These are phyloP conservation scores for Elymnias hypermnestra DNA, from an alignment of 1,140 invertebrate genomes.

Conservation along the genomic window DNA sequence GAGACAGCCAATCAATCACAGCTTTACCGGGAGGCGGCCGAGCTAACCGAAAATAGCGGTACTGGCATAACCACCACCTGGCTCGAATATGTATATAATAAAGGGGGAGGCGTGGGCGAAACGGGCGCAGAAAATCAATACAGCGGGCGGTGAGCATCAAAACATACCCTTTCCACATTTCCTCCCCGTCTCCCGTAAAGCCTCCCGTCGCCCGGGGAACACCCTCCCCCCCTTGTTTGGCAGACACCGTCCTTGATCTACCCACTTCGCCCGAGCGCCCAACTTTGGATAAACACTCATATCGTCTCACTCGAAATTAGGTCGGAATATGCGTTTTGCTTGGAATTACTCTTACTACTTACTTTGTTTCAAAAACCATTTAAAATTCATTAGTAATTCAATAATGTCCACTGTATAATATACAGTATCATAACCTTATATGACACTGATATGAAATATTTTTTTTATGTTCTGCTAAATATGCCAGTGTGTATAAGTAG, in stretches of 20 bases:
- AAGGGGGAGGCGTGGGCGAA: conserved; percentile 45
- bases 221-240: conserved; percentile 69
- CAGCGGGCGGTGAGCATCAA: conserved; percentile 67
- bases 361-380: conserved; percentile 1
- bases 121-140: conserved; percentile 68
- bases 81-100: conserved; percentile 64
- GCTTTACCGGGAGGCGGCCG: conserved; percentile 44
- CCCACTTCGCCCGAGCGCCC: conserved; percentile 52
- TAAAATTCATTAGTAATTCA: background rate
- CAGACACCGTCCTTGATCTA: conserved; percentile 74
- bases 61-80: conserved; percentile 56
- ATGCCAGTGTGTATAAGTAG: too few species aligned
- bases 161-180: conserved; percentile 50
- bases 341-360: conserved; percentile 6
- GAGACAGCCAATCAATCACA: conserved; percentile 57
- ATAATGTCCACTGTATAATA: too few species aligned
- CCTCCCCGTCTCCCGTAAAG: conserved; percentile 19
- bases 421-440: too few species aligned
- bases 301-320: conserved; percentile 61
- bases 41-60: conserved; percentile 66
- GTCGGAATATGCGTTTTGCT: conserved; percentile 61
- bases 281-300: conserved; percentile 69
- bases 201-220: conserved; percentile 64
- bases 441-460: too few species aligned
- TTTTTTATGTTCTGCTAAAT: too few species aligned